phyloP scores from a whole-genome alignment of 2,888 invertebrate genomes.

The Acanthococcus lagerstroemiae region DNA sequence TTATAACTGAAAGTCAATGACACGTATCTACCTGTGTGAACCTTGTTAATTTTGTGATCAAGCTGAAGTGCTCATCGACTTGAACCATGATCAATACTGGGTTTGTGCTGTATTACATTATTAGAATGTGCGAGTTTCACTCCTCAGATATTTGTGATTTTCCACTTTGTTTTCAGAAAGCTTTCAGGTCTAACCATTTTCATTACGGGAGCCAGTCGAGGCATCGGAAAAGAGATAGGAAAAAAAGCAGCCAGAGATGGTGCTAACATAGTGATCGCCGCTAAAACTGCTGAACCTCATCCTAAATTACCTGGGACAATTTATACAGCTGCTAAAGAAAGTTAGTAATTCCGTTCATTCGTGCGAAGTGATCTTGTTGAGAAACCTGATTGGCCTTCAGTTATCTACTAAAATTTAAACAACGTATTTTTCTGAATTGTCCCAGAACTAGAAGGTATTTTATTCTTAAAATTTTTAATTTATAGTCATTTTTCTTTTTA shows the following conservation, averaged over 20 bases:
- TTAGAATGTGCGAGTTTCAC: background rate
- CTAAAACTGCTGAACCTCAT: slow-evolving; percentile 82
- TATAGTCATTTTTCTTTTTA: slow-evolving; percentile 40
- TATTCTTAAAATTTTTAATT: background rate
- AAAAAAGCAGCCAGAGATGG: slow-evolving; percentile 85
- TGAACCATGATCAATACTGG: background rate
- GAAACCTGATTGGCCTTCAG: too few species aligned
- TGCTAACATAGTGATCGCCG: slow-evolving; percentile 81
- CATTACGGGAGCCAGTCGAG: slow-evolving; percentile 91
- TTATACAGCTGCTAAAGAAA: slow-evolving; percentile 79
- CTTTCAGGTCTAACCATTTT: slow-evolving; percentile 83
- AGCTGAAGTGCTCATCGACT: too few species aligned
- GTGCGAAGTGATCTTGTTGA: too few species aligned
- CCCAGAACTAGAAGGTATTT: too few species aligned
- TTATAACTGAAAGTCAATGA: too few species aligned
- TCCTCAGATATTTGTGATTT: background rate
- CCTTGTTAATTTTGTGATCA: too few species aligned
- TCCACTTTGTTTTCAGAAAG: slow-evolving; percentile 45
- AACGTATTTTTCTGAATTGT: too few species aligned
- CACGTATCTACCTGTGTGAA: too few species aligned
- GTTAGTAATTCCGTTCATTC: slow-evolving; percentile 45
- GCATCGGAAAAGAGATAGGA: slow-evolving; percentile 92
- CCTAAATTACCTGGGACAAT: slow-evolving; percentile 87
- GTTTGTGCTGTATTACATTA: background rate
- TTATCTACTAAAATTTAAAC: too few species aligned